Evolutionary conservation across 2,113 vertebrate species (phyloP).

Genomic region (Philantomba maxwellii): DNA sequence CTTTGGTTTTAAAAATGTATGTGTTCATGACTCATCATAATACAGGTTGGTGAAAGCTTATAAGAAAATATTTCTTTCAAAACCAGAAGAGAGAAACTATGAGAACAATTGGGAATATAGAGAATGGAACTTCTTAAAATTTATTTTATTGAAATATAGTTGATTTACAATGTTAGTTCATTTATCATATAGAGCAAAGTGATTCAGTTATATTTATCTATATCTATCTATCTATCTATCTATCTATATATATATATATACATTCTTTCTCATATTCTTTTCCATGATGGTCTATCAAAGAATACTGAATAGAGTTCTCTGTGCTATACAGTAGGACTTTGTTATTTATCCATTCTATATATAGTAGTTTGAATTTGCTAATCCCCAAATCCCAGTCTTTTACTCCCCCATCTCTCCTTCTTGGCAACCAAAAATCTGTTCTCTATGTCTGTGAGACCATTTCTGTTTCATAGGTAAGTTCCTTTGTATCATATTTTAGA

Average conservation of each 20-base stretch:
- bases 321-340: not conserved
- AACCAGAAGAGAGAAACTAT: not conserved
- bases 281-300: not conserved
- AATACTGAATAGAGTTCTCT: not conserved
- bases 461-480: not conserved
- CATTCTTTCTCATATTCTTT: not conserved
- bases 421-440: not conserved
- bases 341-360: not conserved
- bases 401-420: not conserved
- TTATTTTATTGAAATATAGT: not conserved
- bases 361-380: not conserved
- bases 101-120: not conserved
- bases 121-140: not conserved
- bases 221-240: not conserved
- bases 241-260: not conserved
- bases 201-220: not conserved
- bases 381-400: not conserved
- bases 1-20: not conserved
- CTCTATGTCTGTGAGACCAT: not conserved
- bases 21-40: not conserved
- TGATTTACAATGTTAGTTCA: not conserved
- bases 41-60: not conserved
- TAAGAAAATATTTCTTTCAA: constrained; percentile 6
- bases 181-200: not conserved
- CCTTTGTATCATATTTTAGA: not conserved